These are phyloP conservation scores for Spilogale gracilis DNA, from an alignment of 2,113 vertebrate genomes.

Conservation along the genomic window DNA sequence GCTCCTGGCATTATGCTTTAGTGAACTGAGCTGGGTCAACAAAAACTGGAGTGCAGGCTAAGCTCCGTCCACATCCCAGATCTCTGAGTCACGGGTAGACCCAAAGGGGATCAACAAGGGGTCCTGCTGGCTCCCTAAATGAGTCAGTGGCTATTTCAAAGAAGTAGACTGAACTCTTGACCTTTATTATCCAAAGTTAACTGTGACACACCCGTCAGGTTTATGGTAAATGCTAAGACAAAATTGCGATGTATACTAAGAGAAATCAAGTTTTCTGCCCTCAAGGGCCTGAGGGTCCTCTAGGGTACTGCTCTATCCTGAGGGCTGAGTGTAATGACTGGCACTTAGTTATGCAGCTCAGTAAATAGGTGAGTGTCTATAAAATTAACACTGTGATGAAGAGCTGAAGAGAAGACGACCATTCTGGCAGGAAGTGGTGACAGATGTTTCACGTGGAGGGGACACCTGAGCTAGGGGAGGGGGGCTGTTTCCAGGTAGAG, in stretches of 20 bases:
- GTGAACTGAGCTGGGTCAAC: neutral
- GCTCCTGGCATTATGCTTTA: neutral
- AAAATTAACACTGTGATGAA: neutral
- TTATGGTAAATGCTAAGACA: neutral
- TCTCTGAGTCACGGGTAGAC: neutral
- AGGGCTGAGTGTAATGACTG: neutral
- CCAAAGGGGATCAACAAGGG: neutral
- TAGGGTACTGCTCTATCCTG: neutral
- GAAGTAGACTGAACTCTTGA: slow-evolving; percentile 21
- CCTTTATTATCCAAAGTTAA: neutral
- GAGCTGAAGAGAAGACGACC: neutral
- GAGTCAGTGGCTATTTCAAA: neutral
- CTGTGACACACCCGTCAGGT: neutral
- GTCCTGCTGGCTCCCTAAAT: neutral
- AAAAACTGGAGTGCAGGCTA: neutral
- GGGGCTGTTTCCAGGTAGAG: neutral
- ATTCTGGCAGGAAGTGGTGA: neutral
- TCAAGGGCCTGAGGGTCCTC: neutral
- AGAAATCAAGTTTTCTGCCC: neutral
- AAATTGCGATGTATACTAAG: neutral
- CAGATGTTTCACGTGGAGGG: neutral
- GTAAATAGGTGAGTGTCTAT: neutral
- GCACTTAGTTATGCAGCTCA: neutral
- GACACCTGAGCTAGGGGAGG: neutral
- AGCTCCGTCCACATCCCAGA: neutral